These are phyloP conservation scores for Drosophila lacicola DNA, from an alignment of 2,888 invertebrate genomes.

Conservation along the genomic window DNA sequence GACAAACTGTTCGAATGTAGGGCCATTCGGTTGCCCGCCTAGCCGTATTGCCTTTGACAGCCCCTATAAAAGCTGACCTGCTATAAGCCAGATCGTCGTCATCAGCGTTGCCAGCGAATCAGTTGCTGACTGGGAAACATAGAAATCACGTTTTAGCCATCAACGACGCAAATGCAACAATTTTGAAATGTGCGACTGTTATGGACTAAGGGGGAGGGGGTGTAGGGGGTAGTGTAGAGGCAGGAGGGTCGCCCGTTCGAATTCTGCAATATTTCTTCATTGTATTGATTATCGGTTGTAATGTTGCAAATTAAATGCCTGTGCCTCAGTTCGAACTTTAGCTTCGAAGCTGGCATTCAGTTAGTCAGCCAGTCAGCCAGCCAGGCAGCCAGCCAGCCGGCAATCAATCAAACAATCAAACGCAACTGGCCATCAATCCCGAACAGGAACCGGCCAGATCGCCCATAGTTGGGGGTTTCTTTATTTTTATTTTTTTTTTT, in stretches of 20 bases:
- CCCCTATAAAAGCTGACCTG: conserved; percentile 61
- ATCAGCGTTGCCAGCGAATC: conserved; percentile 30
- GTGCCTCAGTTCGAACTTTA: conserved; percentile 50
- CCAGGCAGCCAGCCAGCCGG: conserved; percentile 36
- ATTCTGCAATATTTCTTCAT: conserved; percentile 73
- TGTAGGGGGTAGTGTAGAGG: conserved; percentile 1
- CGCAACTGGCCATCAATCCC: conserved; percentile 69
- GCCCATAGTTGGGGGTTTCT: conserved; percentile 30
- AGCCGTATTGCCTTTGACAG: conserved; percentile 40
- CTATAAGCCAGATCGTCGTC: conserved; percentile 72
- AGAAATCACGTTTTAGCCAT: conserved; percentile 82
- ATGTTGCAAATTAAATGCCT: conserved; percentile 84
- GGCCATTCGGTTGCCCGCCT: conserved; percentile 5
- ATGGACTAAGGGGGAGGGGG: conserved; percentile 3
- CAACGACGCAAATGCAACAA: conserved; percentile 81
- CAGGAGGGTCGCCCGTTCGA: conserved; percentile 24
- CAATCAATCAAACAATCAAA: conserved; percentile 76
- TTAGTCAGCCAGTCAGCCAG: conserved; percentile 16
- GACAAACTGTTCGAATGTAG: conserved; percentile 12
- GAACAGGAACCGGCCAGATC: conserved; percentile 40
- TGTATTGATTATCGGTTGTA: conserved; percentile 83
- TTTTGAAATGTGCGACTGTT: conserved; percentile 61
- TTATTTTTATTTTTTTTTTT: conserved; percentile 10
- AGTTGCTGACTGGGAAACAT: conserved; percentile 68
- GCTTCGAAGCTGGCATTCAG: conserved; percentile 16